phyloP scores from a whole-genome alignment of 2,888 invertebrate species.

The Imbricaverruca yamaguchii region DNA sequence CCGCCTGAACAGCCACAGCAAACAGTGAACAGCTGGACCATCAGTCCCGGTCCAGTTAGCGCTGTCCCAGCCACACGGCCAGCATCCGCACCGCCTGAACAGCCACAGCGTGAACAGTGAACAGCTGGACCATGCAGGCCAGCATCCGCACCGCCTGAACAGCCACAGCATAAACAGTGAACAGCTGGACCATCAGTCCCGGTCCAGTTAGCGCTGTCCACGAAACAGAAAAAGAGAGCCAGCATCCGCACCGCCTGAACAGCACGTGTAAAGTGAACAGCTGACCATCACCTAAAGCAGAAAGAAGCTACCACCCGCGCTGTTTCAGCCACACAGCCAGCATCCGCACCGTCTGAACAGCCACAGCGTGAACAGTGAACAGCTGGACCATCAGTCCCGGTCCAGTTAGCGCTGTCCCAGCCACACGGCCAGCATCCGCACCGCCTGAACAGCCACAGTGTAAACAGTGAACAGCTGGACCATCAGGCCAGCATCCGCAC shows the following conservation, averaged over 20 bases:
- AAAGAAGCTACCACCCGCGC: too few relatives aligned
- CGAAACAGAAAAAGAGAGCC: too few relatives aligned
- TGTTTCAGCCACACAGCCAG: constrained; percentile 80
- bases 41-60: constrained; percentile 51
- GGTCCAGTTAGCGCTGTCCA: constrained; percentile 63
- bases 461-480: too few relatives aligned
- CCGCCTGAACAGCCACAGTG: constrained; percentile 43
- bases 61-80: constrained; percentile 76
- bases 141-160: constrained; percentile 60
- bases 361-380: not conserved
- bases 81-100: constrained; percentile 60
- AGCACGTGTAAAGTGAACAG: too few relatives aligned
- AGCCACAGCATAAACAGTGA: not conserved
- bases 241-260: constrained; percentile 60
- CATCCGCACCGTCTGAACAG: constrained; percentile 56
- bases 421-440: constrained; percentile 81
- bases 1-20: constrained; percentile 52
- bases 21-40: too few relatives aligned
- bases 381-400: not conserved
- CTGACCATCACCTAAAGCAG: too few relatives aligned
- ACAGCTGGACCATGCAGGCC: too few relatives aligned
- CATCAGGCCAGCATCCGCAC: too few relatives aligned
- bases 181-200: not conserved
- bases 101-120: not conserved
- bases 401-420: constrained; percentile 64